A percentile compares a stretch with the other conserved stretches of the same genome.
These are phyloP conservation scores for Pteronotus mesoamericanus DNA, from an alignment of 2,797 vertebrate species.

Conservation along the genomic window DNA sequence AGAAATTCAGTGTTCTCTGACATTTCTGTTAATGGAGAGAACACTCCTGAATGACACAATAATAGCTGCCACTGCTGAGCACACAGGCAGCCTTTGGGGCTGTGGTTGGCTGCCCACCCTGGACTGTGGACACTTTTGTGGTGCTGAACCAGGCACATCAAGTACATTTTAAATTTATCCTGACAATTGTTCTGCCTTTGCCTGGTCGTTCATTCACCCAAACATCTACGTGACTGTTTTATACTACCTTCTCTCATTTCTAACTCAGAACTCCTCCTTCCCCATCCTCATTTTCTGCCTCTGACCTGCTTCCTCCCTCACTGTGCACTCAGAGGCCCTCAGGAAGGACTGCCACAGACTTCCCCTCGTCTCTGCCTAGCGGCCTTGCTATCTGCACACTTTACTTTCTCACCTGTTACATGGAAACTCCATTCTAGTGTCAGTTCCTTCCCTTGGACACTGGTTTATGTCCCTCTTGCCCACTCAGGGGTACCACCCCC, in stretches of 20 bases:
- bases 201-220: background rate
- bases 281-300: background rate
- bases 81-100: background rate
- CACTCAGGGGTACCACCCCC: background rate
- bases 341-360: background rate
- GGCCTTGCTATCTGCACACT: background rate
- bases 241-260: background rate
- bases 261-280: background rate
- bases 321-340: background rate
- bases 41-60: background rate
- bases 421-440: background rate
- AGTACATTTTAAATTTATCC: background rate
- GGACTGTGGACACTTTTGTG: rapidly evolving
- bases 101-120: rapidly evolving
- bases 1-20: background rate
- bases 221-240: background rate
- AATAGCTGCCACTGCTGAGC: background rate
- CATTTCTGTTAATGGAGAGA: background rate
- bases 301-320: background rate
- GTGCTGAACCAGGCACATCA: background rate
- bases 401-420: background rate
- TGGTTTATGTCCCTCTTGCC: background rate
- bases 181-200: background rate
- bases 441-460: background rate
- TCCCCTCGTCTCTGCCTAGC: too few relatives aligned